Evolutionary conservation across 2,797 vertebrate genomes (phyloP).

Genomic region (Garrulus glandarius): DNA sequence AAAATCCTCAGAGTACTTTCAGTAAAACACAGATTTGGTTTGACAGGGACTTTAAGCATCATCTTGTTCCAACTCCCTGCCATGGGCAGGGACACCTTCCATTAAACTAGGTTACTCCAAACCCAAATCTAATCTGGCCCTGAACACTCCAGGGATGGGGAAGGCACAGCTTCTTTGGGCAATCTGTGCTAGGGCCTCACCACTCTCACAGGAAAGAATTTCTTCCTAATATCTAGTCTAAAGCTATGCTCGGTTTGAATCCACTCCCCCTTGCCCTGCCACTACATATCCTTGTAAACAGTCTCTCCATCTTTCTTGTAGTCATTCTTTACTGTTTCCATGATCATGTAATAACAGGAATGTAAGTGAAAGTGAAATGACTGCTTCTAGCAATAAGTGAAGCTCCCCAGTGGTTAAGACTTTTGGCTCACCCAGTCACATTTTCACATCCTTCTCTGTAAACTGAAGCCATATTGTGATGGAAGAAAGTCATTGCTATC

Average conservation of each 20-base stretch:
- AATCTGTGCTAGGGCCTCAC: neutral
- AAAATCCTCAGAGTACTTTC: neutral
- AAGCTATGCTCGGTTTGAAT: neutral
- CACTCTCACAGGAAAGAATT: neutral
- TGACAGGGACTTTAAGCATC: neutral
- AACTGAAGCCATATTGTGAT: neutral
- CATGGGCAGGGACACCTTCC: neutral
- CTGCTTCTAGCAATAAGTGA: neutral
- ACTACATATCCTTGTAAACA: no score
- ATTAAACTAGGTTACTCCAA: neutral
- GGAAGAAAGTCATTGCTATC: neutral
- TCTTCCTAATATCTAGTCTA: neutral
- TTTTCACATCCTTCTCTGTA: neutral
- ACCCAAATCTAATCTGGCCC: neutral
- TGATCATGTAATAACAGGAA: fast-evolving
- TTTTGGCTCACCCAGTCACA: neutral
- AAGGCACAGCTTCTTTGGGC: neutral
- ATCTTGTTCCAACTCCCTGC: neutral
- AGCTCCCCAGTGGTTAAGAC: neutral
- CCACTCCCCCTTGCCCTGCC: neutral
- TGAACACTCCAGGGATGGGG: fast-evolving
- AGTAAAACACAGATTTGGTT: neutral
- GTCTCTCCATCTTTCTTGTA: neutral
- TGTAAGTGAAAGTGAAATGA: neutral
- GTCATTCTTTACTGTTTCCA: neutral